Percentiles rank a stretch among this genome's conserved stretches.
phyloP scores from a whole-genome alignment of 2,113 vertebrate species.

The Neodontobutis hainanensis region DNA sequence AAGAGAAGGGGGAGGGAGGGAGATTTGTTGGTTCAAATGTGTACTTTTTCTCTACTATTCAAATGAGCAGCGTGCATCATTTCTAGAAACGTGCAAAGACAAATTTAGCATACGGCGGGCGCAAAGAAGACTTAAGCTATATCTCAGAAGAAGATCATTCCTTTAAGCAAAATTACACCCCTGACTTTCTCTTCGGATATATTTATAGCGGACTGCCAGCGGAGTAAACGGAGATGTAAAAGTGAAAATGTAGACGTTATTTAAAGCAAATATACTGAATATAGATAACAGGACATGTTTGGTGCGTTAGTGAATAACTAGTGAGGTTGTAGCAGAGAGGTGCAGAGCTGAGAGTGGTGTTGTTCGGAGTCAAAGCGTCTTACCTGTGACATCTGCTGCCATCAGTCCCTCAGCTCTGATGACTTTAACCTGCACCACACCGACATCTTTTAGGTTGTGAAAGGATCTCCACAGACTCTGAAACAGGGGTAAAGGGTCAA shows the following conservation, averaged over 20 bases:
- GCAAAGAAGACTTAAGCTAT: slow-evolving; percentile 58
- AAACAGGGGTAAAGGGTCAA: slow-evolving; percentile 73
- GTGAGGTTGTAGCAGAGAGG: background rate
- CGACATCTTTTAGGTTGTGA: slow-evolving; percentile 93
- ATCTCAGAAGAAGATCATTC: slow-evolving; percentile 49
- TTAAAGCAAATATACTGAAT: slow-evolving; percentile 34
- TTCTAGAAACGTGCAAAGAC: slow-evolving; percentile 56
- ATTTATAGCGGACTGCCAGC: slow-evolving; percentile 41
- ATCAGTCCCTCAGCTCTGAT: slow-evolving; percentile 96
- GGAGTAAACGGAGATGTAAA: slow-evolving; percentile 22
- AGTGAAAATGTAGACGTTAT: slow-evolving; percentile 25
- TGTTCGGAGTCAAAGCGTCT: slow-evolving; percentile 46
- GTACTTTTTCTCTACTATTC: slow-evolving; percentile 73
- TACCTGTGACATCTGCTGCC: slow-evolving; percentile 98
- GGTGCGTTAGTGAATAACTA: background rate
- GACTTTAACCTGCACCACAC: slow-evolving; percentile 97
- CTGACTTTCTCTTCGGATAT: slow-evolving; percentile 40
- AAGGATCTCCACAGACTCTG: slow-evolving; percentile 89
- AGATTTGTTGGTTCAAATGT: slow-evolving; percentile 76
- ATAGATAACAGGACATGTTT: slow-evolving; percentile 2
- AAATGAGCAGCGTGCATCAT: slow-evolving; percentile 71
- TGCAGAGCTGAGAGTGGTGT: slow-evolving; percentile 2
- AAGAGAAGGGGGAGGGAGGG: slow-evolving; percentile 43
- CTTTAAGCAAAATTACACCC: slow-evolving; percentile 51
- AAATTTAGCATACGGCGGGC: slow-evolving; percentile 58